Base-by-base conservation (phyloP, 2,113 vertebrate genomes). In the Chrysochloris asiatica region DNA sequence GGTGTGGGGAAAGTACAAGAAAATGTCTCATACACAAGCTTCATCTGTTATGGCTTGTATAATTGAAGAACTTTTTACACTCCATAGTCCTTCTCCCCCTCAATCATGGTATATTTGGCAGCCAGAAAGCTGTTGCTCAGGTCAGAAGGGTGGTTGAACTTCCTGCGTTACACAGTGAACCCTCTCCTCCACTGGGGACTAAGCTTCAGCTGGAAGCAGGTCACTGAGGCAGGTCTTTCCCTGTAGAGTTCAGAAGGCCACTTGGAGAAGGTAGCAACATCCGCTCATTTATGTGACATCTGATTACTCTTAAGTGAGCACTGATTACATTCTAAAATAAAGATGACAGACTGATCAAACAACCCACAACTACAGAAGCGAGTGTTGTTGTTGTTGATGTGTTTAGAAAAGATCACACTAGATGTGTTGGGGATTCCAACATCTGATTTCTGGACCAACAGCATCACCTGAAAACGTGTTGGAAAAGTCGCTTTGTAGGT, bases 241-340 rank as follows among this genome's bases (percentile, higher is more conserved):
- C 52, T 71, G 22, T 14, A 3, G 69, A 33, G 11, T 7, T 56
- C 24, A 3, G 26, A 9, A 21, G 45, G 73, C 9, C 9, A 22
- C 67, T 22, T 22, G 36, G 8, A 38, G 21, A 3, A 14, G 3
- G 8, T 11, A 33, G 36, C n/a, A 33, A 36, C 71, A 83, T 8
- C 11, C 52, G 10, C 1, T 2, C 8, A 6, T 6, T 22, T 9
- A 8, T 1, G 50, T 24, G n/a, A 26, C 41, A 19, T 12, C 8
- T 9, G 5, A 26, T 12, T 6, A 7, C 11, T 79, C 5, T 26
- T 71, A 3, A 28, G 0, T n/a, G 79, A 76, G 48, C 2, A 9
- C 38, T 78, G 4, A 14, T 16, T 69, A 69, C 7, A 72, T 63
- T 50, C 41, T 50, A 63, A 59, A 52, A 22, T 45, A 36, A 67